These are phyloP conservation scores for Pristionchus maxplancki DNA, from an alignment of 2,888 invertebrate species.

Conservation along the genomic window DNA sequence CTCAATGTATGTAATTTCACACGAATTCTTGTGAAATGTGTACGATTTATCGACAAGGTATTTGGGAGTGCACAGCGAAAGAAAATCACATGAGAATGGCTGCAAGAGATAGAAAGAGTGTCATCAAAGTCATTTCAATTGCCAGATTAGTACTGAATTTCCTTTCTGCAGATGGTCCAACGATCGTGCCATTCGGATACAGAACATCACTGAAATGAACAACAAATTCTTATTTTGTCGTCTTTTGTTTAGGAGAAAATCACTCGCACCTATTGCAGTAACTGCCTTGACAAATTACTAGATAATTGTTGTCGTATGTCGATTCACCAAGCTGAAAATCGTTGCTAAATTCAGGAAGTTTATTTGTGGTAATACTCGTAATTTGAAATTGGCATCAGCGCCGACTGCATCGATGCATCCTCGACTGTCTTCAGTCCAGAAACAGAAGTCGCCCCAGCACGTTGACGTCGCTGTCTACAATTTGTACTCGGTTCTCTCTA, in stretches of 20 bases:
- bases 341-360: not conserved
- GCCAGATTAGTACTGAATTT: not conserved
- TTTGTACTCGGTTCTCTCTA: too few species aligned
- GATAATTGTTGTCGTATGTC: not conserved
- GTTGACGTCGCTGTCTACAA: too few species aligned
- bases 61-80: too few species aligned
- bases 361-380: not conserved
- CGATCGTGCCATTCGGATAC: not conserved
- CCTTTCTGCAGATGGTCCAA: not conserved
- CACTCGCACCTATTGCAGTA: not conserved
- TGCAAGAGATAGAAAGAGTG: too few species aligned
- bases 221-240: too few species aligned
- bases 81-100: too few species aligned
- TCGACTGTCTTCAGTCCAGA: not conserved
- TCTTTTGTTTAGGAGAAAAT: too few species aligned
- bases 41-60: too few species aligned
- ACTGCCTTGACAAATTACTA: not conserved
- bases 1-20: too few species aligned
- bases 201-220: not conserved
- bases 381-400: not conserved
- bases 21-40: too few species aligned
- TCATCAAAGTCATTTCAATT: not conserved
- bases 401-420: not conserved
- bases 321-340: not conserved
- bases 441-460: not conserved